Evolutionary conservation across 1,140 invertebrate genomes (phyloP).

Genomic region (Polypedilum pembai): DNA sequence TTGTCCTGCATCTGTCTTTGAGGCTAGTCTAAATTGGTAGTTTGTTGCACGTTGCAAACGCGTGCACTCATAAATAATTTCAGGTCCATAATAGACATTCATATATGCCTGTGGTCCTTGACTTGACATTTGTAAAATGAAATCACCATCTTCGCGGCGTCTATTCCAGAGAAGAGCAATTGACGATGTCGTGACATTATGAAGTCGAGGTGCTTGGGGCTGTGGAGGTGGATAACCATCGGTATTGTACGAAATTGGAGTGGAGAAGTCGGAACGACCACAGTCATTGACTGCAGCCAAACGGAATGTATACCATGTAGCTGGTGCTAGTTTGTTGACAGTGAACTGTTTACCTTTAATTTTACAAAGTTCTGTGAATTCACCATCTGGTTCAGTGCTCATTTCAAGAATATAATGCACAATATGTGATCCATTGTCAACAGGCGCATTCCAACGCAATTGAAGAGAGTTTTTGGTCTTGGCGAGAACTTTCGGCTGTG

Average conservation of each 20-base stretch:
- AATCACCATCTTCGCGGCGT: conserved; percentile 65
- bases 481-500: conserved; percentile 51
- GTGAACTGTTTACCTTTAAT: conserved; percentile 63
- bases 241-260: conserved; percentile 58
- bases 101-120: conserved; percentile 68
- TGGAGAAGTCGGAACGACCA: conserved; percentile 67
- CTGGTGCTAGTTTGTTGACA: conserved; percentile 60
- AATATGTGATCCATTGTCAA: conserved; percentile 72
- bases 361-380: conserved; percentile 63
- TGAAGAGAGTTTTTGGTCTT: conserved; percentile 54
- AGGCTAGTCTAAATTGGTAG: conserved; percentile 72
- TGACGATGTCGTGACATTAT: conserved; percentile 52
- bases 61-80: conserved; percentile 56
- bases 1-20: conserved; percentile 70
- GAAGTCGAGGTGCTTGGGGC: conserved; percentile 55
- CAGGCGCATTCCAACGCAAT: conserved; percentile 57
- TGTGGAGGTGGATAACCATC: conserved; percentile 58
- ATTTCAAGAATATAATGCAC: conserved; percentile 70
- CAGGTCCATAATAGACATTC: conserved; percentile 66
- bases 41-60: conserved; percentile 61
- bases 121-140: conserved; percentile 75
- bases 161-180: conserved; percentile 64
- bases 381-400: conserved; percentile 56
- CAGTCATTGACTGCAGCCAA: conserved; percentile 72
- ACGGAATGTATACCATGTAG: conserved; percentile 71